Percentiles rank a stretch among this genome's conserved stretches.
These are phyloP conservation scores for Aphodius granarius DNA, from an alignment of 2,888 invertebrate genomes.

Conservation along the genomic window DNA sequence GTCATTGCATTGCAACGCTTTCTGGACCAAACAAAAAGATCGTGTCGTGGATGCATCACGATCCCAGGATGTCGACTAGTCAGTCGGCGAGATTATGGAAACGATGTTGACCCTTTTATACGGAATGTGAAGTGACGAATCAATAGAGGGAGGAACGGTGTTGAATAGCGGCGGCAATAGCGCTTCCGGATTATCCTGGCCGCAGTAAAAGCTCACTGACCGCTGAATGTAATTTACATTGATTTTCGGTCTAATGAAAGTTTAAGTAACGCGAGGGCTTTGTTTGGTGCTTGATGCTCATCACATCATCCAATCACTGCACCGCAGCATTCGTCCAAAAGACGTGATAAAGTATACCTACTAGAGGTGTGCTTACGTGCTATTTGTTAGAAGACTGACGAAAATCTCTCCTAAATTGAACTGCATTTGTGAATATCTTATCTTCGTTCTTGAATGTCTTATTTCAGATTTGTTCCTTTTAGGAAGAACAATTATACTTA, in stretches of 20 bases:
- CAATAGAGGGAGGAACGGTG: slow-evolving; percentile 35
- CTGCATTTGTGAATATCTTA: too few relatives aligned
- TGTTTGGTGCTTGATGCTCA: slow-evolving; percentile 22
- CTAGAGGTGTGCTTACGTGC: too few relatives aligned
- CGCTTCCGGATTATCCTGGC: slow-evolving; percentile 44
- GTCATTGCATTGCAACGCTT: too few relatives aligned
- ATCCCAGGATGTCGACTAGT: neutral
- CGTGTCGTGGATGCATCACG: neutral
- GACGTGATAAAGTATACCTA: too few relatives aligned
- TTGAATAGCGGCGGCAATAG: neutral
- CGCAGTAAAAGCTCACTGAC: slow-evolving; percentile 47
- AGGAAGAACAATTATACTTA: too few relatives aligned
- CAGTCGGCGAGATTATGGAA: slow-evolving; percentile 29
- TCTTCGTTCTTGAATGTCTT: too few relatives aligned
- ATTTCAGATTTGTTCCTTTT: too few relatives aligned
- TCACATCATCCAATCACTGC: slow-evolving; percentile 10
- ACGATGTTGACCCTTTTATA: slow-evolving; percentile 43
- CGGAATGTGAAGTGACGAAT: slow-evolving; percentile 34
- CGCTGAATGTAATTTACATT: slow-evolving; percentile 51
- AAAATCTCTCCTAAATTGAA: too few relatives aligned
- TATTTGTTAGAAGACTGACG: too few relatives aligned
- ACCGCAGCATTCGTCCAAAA: neutral
- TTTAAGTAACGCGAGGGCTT: slow-evolving; percentile 47
- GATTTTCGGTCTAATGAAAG: slow-evolving; percentile 50
- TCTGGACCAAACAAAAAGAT: too few relatives aligned